Evolutionary conservation across 2,797 vertebrate genomes (phyloP).

Genomic region (Hozukius guyotensis): DNA sequence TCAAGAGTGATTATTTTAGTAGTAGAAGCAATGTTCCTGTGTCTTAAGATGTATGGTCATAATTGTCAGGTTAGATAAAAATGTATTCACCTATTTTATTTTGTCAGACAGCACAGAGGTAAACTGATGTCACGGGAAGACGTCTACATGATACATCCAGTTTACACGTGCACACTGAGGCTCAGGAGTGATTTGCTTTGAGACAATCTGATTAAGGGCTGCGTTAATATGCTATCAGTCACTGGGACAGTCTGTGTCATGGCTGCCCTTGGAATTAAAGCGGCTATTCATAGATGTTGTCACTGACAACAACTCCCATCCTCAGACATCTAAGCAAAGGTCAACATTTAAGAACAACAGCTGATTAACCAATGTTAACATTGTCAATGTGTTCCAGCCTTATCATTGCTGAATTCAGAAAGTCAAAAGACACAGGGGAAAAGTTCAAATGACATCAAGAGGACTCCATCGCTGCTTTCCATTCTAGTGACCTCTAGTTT

Average conservation of each 20-base stretch:
- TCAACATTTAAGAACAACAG: conserved; percentile 11
- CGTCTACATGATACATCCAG: not conserved
- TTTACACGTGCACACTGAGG: not conserved
- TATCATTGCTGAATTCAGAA: conserved; percentile 17
- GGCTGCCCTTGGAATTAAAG: conserved; percentile 40
- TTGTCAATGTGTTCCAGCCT: not conserved
- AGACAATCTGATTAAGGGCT: conserved; percentile 57
- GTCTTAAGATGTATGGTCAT: not conserved
- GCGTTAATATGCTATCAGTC: conserved; percentile 42
- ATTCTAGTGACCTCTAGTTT: conserved; percentile 37
- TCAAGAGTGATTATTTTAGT: not conserved
- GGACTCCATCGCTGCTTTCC: not conserved
- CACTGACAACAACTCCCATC: not conserved
- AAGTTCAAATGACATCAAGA: conserved; percentile 18
- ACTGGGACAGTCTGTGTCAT: conserved; percentile 13
- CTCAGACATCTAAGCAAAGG: conserved; percentile 20
- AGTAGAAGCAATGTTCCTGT: not conserved
- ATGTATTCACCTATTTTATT: not conserved
- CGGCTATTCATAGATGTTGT: conserved; percentile 13
- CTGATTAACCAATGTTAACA: conserved; percentile 22
- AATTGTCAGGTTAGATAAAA: not conserved
- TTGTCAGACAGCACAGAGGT: not conserved
- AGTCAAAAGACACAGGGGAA: not conserved
- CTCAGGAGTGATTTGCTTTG: conserved; percentile 19
- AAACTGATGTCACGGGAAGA: not conserved